Evolutionary conservation across 2,888 invertebrate genomes (phyloP), one percentile per base, ranked within the genome.

Genomic region (Ormia ochracea): DNA sequence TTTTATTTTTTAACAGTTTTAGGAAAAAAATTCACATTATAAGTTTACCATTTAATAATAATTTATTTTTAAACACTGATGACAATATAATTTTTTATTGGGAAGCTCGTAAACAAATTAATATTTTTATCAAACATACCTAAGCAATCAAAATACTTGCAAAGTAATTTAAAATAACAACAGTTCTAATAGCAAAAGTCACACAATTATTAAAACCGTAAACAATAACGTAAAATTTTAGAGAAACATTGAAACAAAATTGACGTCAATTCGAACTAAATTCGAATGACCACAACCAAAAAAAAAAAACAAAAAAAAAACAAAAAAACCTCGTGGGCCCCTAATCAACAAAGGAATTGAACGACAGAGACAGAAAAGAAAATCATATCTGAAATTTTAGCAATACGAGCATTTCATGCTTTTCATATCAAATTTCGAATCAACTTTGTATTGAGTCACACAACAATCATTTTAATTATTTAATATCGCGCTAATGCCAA

Each of bases 261-360:
- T 80, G 80, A 80, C 80, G 80, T 80, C 76, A 80, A 69, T 69
- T 36, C 28, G 12, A 54, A 54, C 23, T 19, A 48, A 45, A 54
- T 48, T 54, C 31, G 21, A 21, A 23, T 48, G 69, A 69, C 59
- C 68, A 52, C 68, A 75, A 45, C n/a, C n/a, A n/a, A n/a, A n/a
- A n/a, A n/a, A n/a, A n/a, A n/a, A n/a, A n/a, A n/a, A n/a, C n/a
- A n/a, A n/a, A n/a, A n/a, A n/a, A n/a, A n/a, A n/a, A n/a, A n/a
- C 59, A 45, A 14, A 26, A 63, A n/a, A 6, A 19, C 68, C 19
- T 28, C 12, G 9, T 54, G 14, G 17, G n/a, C 58, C 50, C 38
- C 14, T 50, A 14, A 21, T 12, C 26, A 31, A 52, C 38, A 70
- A 56, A 23, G 14, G 2, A 23, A 33, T n/a, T 36, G n/a, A 4